Evolutionary conservation across 2,113 vertebrate species (phyloP), one percentile per base, ranked within the genome.

Genomic region (Nestor notabilis): DNA sequence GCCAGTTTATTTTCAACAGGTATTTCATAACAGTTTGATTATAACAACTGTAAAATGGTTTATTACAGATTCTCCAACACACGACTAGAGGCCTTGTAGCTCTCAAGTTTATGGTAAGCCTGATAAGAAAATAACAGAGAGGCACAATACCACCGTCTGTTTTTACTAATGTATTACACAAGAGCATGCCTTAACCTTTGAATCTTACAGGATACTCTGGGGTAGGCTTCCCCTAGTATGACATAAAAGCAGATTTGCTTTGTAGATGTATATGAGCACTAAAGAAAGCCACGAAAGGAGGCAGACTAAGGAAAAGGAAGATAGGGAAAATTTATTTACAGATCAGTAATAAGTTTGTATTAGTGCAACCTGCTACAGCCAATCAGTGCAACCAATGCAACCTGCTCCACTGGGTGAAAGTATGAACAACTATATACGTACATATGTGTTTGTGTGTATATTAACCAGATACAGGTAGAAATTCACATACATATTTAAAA

Each of bases 391-490:
- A 77, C 23, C 28, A 50, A 61, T 13, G 29, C 25, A 49, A 63
- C 7, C 25, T 24, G 39, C 43, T 41, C 37, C 28, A 24, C 16
- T 50, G 28, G 29, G 2, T 58, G 33, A 3, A 88, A 88, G 24
- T 23, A 58, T 31, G 56, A 82, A 44, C 17, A 14, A 49, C 35
- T 56, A 29, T 3, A 49, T 5, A 47, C 13, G 35, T 0, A 2
- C 7, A 27, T 7, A n/a, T 2, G 3, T 24, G 6, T 20, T 35
- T n/a, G 14, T 1, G 1, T 49, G 14, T 3, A 0, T 64, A 39
- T 25, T 8, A 47, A 35, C 77, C 5, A 84, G 7, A 50, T 11
- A 64, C 0, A 72, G 10, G 24, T 9, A 80, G 17, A 65, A 78
- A 65, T 52, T 44, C 2, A 66, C 3, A 12, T 8, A 37, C 3